Evolutionary conservation across 1,140 invertebrate species (phyloP), one percentile per base, ranked within the genome.

Genomic region (Homarus americanus): DNA sequence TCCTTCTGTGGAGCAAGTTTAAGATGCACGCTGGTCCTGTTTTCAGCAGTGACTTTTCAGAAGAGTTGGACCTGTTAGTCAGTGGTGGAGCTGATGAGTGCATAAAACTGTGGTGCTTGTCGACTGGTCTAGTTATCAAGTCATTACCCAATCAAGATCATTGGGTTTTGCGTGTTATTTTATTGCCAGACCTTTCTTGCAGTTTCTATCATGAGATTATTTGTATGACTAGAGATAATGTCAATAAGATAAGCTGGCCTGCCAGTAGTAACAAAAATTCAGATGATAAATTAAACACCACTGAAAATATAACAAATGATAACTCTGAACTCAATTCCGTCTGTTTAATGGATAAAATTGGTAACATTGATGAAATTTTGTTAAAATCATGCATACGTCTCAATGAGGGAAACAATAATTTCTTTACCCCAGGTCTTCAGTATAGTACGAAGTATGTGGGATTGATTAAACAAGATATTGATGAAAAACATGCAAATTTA

Each of bases 61-160:
- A 94, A 38, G 94, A 94, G 5, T 91, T 95, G 41, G 94, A 95
- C 38, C 82, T 95, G 17, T 86, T 95, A 82, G 87, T 93, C 40
- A 94, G 94, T 92, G 95, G 94, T 69, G 94, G 94, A 24, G 94
- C 94, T 32, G 95, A 95, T 88, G 94, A 94, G 90, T 93, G 93
- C 82, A 92, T 95, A 4, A 95, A 94, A 86, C 92, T 95, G 66
- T 95, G 94, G 95, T 94, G 93, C 82, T 93, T 94, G 17, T 93
- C 94, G 34, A 94, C 93, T 36, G 94, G 94, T 24, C 83, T 93
- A 36, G 93, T 94, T 93, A 93, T 94, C 24, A 93, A 94, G 36
- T 94, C 94, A 24, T 91, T 95, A 2, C 92, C 88, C 24, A 94
- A 94, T n/a, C 94, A 95, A 90, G 93, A 76, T 72, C 87, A 90